A percentile compares a stretch with the other conserved stretches of the same genome.
Evolutionary conservation across 2,888 invertebrate species (phyloP).

Genomic region (Branchellion lobata): DNA sequence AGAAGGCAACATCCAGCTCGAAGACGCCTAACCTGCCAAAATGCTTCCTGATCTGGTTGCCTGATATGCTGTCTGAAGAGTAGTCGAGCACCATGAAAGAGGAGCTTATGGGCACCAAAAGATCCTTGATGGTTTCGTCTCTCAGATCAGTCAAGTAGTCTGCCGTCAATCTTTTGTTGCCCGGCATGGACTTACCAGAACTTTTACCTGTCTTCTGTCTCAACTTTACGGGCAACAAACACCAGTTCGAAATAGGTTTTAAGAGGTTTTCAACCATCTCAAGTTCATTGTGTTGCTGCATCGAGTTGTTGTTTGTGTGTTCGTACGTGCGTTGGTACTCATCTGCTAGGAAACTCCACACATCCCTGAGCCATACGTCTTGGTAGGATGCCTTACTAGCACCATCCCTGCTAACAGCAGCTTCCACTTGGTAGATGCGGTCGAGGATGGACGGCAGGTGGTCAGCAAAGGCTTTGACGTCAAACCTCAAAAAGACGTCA

Average conservation of each 20-base stretch:
- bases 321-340: conserved; percentile 49
- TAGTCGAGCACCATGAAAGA: conserved; percentile 52
- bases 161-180: not conserved
- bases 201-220: conserved; percentile 20
- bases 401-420: conserved; percentile 13
- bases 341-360: conserved; percentile 51
- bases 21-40: conserved; percentile 51
- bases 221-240: conserved; percentile 49
- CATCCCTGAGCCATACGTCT: conserved; percentile 49
- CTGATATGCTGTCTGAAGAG: conserved; percentile 51
- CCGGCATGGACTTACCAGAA: not conserved
- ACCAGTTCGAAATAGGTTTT: conserved; percentile 51
- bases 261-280: conserved; percentile 44
- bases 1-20: conserved; percentile 50
- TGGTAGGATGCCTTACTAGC: conserved; percentile 33
- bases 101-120: conserved; percentile 50
- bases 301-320: not conserved
- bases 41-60: conserved; percentile 49
- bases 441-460: conserved; percentile 49
- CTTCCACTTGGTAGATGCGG: conserved; percentile 25
- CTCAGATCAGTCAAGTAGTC: not conserved
- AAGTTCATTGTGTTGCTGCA: conserved; percentile 32
- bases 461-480: conserved; percentile 49
- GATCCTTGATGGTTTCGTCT: conserved; percentile 24
- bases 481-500: conserved; percentile 50